A percentile compares a stretch with the other conserved stretches of the same genome.
Evolutionary conservation across 2,888 invertebrate species (phyloP).

Genomic region (Drosophila hamatofila): DNA sequence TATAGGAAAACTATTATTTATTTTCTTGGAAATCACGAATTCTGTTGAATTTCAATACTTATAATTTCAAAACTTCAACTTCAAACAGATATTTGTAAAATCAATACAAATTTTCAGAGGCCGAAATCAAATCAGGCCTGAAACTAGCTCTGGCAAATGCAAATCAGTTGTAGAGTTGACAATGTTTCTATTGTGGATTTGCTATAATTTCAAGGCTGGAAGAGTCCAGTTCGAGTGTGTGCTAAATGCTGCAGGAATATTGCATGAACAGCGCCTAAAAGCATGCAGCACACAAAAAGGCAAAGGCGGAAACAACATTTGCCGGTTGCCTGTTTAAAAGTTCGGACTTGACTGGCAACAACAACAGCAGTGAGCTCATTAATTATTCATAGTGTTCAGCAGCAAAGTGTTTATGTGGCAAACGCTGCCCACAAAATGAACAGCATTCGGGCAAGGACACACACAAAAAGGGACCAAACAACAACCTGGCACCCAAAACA

Average conservation of each 20-base stretch:
- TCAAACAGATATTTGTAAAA: background rate
- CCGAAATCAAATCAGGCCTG: background rate
- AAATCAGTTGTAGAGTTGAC: background rate
- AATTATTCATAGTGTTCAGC: constrained; percentile 75
- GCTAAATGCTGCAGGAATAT: constrained; percentile 57
- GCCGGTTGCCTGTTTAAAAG: constrained; percentile 43
- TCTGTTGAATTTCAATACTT: too few species aligned
- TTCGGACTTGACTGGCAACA: constrained; percentile 22
- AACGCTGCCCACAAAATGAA: constrained; percentile 64
- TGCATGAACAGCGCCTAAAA: constrained; percentile 41
- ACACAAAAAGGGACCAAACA: constrained; percentile 41
- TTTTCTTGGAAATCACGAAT: too few species aligned
- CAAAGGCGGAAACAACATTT: constrained; percentile 30
- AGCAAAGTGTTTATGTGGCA: constrained; percentile 75
- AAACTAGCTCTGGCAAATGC: background rate
- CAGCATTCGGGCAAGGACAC: constrained; percentile 43
- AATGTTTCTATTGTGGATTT: background rate
- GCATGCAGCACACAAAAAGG: constrained; percentile 39
- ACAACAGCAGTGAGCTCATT: constrained; percentile 58
- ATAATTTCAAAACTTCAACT: background rate
- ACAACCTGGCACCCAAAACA: constrained; percentile 34
- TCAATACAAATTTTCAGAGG: background rate
- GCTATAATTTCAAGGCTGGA: constrained; percentile 1
- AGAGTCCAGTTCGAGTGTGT: constrained; percentile 1
- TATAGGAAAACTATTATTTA: too few species aligned